Evolutionary conservation across 2,797 vertebrate species (phyloP).

Genomic region (Lindbergichthys nudifrons): DNA sequence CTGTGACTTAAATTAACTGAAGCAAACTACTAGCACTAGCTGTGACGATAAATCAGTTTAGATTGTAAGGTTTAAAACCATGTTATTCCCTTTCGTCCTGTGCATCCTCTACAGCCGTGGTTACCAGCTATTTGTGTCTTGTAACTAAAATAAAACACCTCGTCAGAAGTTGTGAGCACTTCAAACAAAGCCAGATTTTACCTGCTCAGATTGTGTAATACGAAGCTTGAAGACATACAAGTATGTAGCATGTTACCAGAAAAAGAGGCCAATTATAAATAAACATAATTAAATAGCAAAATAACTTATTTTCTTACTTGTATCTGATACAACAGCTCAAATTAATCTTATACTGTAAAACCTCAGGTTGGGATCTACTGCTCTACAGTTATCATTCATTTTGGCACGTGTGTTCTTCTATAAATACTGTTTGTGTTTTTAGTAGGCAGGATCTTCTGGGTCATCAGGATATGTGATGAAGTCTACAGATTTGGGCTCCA

Average conservation of each 20-base stretch:
- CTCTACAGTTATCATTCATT: constrained; percentile 12
- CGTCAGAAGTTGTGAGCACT: background rate
- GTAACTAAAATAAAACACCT: constrained; percentile 2
- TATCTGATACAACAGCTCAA: background rate
- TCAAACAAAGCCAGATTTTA: background rate
- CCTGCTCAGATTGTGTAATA: background rate
- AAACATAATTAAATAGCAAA: background rate
- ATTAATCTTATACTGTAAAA: background rate
- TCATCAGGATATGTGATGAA: constrained; percentile 61
- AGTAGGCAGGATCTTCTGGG: constrained; percentile 42
- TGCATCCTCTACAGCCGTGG: constrained; percentile 8
- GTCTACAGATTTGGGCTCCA: constrained; percentile 86
- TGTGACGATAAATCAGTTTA: constrained; percentile 12
- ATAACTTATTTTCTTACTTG: background rate
- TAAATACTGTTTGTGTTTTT: background rate
- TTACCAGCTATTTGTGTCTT: constrained; percentile 6
- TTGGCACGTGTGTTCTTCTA: constrained; percentile 35
- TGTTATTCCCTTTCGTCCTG: background rate
- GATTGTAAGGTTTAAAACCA: background rate
- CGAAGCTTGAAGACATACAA: constrained; percentile 7
- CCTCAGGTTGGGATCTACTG: constrained; percentile 13
- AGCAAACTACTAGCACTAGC: constrained; percentile 12
- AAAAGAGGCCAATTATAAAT: background rate
- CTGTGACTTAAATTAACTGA: constrained; percentile 10
- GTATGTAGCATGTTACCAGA: background rate